Evolutionary conservation across 2,888 invertebrate genomes (phyloP), one percentile per base, ranked within the genome.

Genomic region (Buathra laborator): DNA sequence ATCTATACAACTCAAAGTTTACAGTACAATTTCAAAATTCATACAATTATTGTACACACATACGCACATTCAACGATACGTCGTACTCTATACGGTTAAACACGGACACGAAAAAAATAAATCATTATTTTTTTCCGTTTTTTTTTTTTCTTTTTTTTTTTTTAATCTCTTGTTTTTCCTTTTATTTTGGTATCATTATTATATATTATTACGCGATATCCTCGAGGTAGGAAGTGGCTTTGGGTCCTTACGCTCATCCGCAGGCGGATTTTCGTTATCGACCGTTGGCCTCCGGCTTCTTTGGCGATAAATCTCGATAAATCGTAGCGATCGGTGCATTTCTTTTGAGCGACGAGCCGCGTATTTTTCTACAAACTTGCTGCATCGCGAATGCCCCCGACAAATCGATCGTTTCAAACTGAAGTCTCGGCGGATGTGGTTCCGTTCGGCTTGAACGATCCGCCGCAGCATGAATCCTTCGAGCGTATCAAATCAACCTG

Each of bases 401-500:
- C 16, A 62, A 29, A 44, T 29, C 66, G 19, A n/a, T 70, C 62
- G 70, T 37, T 14, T 92, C 90, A 93, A 80, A 93, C 93, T 59
- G 93, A 92, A 67, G 93, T 93, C 88, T 93, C 93, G 82, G 93
- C 93, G 67, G 93, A 92, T 85, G 92, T 91, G 89, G 92, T 92
- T 87, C 93, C 93, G 89, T 93, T 93, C 43, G 88, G 89, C 87
- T 93, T 93, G 86, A 90, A 89, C 81, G 92, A 90, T 87, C 90
- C 66, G 7, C 75, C 75, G 51, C 75, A 89, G 86, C 90, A 89
- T 85, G 89, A 88, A 62, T 93, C 92, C 92, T 93, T 93, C 86
- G 93, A 92, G 88, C 93, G 91, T 86, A 93, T 93, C 86, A 93
- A 89, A 88, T 93, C 92, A 85, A 93, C 92, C 93, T 93, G 91